Base-by-base conservation (phyloP, 2,888 invertebrate species). In the Polydrusus tereticollis region DNA sequence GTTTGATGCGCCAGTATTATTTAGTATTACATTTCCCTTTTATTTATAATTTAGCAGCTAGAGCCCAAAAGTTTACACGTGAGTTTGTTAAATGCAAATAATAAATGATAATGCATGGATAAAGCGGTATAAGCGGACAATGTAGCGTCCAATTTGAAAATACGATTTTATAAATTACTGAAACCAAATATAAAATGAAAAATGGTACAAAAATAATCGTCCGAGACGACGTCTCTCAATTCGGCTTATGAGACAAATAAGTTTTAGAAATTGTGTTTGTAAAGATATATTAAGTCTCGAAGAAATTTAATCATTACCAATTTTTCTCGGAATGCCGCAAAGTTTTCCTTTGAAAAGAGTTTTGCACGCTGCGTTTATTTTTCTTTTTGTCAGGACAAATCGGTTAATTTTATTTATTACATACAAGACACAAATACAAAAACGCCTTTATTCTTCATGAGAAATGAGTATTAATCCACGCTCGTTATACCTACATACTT, bases 191-290 rank as follows among this genome's bases (percentile, higher is more conserved):
- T 55, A 41, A 12, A 47, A 62, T 41, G 43, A 23, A 47, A 45
- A 62, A 43, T 23, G 23, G 5, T 41, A 62, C 12, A 18, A 62
- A 62, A 66, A 66, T 60, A 66, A 66, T 45, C 62, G 59, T 50
- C 33, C n/a, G 6, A 60, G 55, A 60, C 33, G 65, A 23, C 18
- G 33, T 57, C 57, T 71, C 74, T 74, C 75, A 75, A 68, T 75
- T 69, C 63, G 71, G 69, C 64, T 75, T 74, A 71, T 71, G 72
- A 71, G 70, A 72, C 66, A 69, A 68, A 75, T 74, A 77, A 77
- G 29, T 74, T 75, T 69, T 69, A 60, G 67, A 72, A 77, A 74
- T 75, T 74, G 75, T 58, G 69, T 66, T 63, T 55, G 71, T 47
- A 60, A 72, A 58, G 63, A 69, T 69, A 72, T 74, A 74, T 72